Conservation (phyloP, 2,888 invertebrate genomes). For the Acanthosepion esculentum region DNA sequence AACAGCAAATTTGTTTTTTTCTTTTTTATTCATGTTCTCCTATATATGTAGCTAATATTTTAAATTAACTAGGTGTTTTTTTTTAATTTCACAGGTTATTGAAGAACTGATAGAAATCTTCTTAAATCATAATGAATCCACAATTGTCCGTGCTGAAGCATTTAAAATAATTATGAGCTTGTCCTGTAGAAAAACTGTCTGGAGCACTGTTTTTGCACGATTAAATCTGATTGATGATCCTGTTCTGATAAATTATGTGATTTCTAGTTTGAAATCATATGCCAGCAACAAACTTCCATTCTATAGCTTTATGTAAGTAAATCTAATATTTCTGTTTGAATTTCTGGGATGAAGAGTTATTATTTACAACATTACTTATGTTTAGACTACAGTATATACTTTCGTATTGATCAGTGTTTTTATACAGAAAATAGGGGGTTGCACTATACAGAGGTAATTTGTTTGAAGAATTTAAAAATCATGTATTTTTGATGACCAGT, state of each 20-base stretch:
- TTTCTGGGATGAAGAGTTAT: no score
- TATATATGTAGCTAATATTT: not conserved
- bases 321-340: not conserved
- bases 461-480: no score
- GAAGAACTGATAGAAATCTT: not conserved
- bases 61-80: not conserved
- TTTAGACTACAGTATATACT: no score
- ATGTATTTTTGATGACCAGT: no score
- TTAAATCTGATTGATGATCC: not conserved
- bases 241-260: not conserved
- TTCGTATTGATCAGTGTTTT: no score
- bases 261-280: not conserved
- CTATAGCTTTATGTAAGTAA: not conserved
- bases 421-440: no score
- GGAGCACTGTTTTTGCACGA: no score
- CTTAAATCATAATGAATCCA: not conserved
- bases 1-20: not conserved
- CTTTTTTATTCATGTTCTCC: not conserved
- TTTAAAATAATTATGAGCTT: not conserved
- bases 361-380: no score
- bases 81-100: not conserved
- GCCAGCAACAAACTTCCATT: not conserved
- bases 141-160: constrained; percentile 7
- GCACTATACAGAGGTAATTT: no score
- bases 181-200: not conserved